These are phyloP conservation scores for Potamilus streckersoni DNA, from an alignment of 1,140 invertebrate genomes.

Conservation along the genomic window DNA sequence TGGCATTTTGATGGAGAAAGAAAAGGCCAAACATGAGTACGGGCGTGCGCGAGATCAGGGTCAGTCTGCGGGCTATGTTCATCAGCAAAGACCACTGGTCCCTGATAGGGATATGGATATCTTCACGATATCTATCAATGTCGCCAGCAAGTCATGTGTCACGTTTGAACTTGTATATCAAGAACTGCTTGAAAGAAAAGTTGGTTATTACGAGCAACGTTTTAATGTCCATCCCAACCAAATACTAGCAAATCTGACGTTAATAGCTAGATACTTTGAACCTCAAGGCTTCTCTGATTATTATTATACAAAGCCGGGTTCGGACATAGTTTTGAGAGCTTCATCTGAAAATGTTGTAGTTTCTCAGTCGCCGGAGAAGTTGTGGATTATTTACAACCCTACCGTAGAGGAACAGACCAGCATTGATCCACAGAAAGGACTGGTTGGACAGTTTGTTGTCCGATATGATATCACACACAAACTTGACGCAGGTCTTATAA, in stretches of 20 bases:
- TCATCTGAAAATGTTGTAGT: too few relatives aligned
- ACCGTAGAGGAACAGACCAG: constrained; percentile 3
- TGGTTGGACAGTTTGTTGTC: constrained; percentile 6
- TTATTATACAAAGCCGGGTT: constrained; percentile 2
- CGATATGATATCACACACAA: constrained; percentile 6
- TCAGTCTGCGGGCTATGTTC: constrained; percentile 1
- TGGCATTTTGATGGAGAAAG: background rate
- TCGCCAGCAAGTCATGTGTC: background rate
- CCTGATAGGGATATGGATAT: constrained; percentile 4
- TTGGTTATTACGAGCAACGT: constrained; percentile 7
- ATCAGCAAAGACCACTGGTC: background rate
- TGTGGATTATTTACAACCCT: constrained; percentile 1
- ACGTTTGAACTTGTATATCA: constrained; percentile 12
- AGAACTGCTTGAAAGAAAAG: constrained; percentile 1
- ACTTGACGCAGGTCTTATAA: background rate
- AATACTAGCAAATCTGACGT: constrained; percentile 1
- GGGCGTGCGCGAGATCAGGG: background rate
- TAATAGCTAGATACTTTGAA: constrained; percentile 2
- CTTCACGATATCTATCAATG: background rate
- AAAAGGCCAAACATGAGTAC: background rate
- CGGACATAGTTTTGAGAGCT: background rate
- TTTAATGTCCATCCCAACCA: constrained; percentile 6
- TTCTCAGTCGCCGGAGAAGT: background rate
- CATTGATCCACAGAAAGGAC: background rate
- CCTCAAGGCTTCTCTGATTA: constrained; percentile 2